Percentiles rank a stretch among this genome's conserved stretches.
These are phyloP conservation scores for Camelus bactrianus DNA, from an alignment of 2,113 vertebrate species.

Conservation along the genomic window DNA sequence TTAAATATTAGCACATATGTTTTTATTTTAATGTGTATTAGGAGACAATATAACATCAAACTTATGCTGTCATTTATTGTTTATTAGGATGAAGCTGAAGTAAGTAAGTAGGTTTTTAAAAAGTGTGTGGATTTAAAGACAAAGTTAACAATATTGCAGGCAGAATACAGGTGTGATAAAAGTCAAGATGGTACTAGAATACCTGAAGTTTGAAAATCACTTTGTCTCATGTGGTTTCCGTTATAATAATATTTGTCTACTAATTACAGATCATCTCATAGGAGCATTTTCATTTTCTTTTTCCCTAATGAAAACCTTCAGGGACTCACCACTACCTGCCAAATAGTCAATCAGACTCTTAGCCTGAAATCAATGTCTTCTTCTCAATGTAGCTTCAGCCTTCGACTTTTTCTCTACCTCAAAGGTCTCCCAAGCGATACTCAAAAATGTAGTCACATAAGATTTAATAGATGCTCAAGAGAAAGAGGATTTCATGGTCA, in stretches of 20 bases:
- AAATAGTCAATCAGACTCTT: not conserved
- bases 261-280: not conserved
- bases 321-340: not conserved
- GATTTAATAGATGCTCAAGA: not conserved
- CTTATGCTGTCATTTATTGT: not conserved
- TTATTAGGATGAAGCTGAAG: not conserved
- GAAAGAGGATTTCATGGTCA: not conserved
- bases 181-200: not conserved
- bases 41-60: not conserved
- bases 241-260: not conserved
- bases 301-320: not conserved
- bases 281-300: not conserved
- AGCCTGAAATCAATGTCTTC: not conserved
- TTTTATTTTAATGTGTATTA: not conserved
- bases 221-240: not conserved
- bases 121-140: not conserved
- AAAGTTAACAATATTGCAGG: not conserved
- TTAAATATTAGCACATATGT: not conserved
- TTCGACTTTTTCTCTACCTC: not conserved
- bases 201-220: not conserved
- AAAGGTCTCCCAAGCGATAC: not conserved
- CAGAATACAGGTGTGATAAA: not conserved
- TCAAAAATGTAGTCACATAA: not conserved
- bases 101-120: not conserved
- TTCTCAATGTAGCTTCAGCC: not conserved